Evolutionary conservation across 2,888 invertebrate species (phyloP), one percentile per base, ranked within the genome.

Genomic region (Agrenia bidenticulata): DNA sequence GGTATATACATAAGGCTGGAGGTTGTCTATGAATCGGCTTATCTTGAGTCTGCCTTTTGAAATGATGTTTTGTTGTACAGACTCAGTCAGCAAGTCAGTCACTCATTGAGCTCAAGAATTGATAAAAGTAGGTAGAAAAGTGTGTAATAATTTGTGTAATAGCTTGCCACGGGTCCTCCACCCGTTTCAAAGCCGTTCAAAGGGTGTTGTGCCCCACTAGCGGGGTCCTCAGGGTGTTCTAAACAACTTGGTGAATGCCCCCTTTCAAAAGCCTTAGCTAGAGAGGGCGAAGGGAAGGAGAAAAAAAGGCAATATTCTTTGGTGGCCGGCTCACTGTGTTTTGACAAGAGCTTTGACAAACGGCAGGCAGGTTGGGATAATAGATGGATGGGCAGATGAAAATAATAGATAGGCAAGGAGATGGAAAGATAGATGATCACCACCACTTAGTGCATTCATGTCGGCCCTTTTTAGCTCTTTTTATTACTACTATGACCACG

Each of bases 291-390:
- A 19, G n/a, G 39, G 39, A 45, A 15, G 15, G 4, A 45, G 45
- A 45, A 45, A 45, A 45, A 45, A 45, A 45, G 4, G 5, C 19
- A 17, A n/a, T 5, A 55, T 5, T 39, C 56, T 57, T 49, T 42
- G 58, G 45, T 58, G 45, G 58, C 58, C 58, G 45, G 58, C 21
- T 27, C 32, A 55, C 21, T 69, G 65, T 73, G 70, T 73, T 74
- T 73, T 74, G 73, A 74, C 74, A 73, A 71, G 69, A 58, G 67
- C 68, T 67, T 73, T 75, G 75, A 75, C 75, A 75, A 75, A 75
- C 73, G 74, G 73, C 66, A 73, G 65, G 64, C 54, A 60, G 53
- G 41, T 32, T 54, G n/a, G 60, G 37, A 60, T 60, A 60, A 58
- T 58, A 58, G 58, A 45, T 58, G 58, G 61, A 67, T 63, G 42